Evolutionary conservation across 2,113 vertebrate species (phyloP), one percentile per base, ranked within the genome.

Genomic region (Serinus canaria): DNA sequence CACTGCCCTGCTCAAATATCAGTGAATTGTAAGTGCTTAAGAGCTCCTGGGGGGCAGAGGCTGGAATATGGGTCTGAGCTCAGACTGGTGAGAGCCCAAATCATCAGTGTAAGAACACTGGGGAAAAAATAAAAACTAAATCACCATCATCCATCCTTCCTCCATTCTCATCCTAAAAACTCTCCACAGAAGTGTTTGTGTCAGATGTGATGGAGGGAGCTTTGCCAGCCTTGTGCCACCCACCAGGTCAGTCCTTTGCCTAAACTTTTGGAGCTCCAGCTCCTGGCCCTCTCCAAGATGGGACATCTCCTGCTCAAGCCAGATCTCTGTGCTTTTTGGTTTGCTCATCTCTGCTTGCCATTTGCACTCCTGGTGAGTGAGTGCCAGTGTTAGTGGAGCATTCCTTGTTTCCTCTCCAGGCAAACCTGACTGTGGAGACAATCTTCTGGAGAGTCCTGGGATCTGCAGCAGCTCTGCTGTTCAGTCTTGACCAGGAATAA

Each of bases 401-500:
- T 22, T 87, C 83, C 55, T 95, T 72, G 53, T 43, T 63, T 53
- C n/a, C 19, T 6, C 13, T 70, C 84, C 94, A 96, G 93, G 73
- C 93, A 93, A 92, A 53, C 52, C 28, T 10, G 23, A 35, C 86
- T 81, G 90, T 87, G 60, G 81, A 55, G 72, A 47, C 78, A 80
- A 90, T 83, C 22, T 19, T 55, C 50, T 31, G 75, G 91, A 90
- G 84, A 88, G 79, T 39, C 88, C 90, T 70, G 56, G 90, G 93
- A 89, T 92, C 80, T 83, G 81, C 96, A 80, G 62, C 69, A 79
- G 28, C 81, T 95, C 89, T 90, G 94, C 89, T 97, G 96, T 75
- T 95, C 83, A 95, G 81, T 25, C 74, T 97, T 87, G 74, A 90
- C 39, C 76, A 23, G 12, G 64, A 94, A 59, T 3, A 56, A 53